These are phyloP conservation scores for Onychomys arenicola DNA, from an alignment of 2,797 vertebrate species.

Conservation along the genomic window DNA sequence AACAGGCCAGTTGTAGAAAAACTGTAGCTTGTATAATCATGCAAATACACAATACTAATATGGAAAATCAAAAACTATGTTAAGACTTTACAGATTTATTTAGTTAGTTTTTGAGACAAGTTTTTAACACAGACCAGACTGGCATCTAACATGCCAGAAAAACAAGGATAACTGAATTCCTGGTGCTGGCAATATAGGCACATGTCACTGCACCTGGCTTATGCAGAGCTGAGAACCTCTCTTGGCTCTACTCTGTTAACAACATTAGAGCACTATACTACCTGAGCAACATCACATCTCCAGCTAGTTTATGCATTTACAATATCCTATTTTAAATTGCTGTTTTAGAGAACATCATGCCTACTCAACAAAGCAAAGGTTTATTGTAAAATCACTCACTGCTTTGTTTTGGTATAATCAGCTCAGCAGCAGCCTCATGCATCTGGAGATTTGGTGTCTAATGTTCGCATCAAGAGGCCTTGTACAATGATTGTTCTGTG, in stretches of 20 bases:
- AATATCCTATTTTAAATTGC: not conserved
- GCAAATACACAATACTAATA: not conserved
- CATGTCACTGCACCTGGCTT: not conserved
- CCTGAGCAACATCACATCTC: not conserved
- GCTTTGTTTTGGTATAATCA: not conserved
- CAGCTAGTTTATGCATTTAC: not conserved
- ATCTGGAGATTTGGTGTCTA: not conserved
- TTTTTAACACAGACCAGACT: not conserved
- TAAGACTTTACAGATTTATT: not conserved
- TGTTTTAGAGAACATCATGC: not conserved
- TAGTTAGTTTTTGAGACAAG: not conserved
- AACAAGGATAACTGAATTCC: not conserved
- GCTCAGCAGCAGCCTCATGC: accelerated
- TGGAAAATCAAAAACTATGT: not conserved
- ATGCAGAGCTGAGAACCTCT: not conserved
- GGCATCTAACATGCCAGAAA: not conserved
- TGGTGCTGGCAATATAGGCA: not conserved
- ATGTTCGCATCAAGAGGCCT: not conserved
- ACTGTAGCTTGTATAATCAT: no score
- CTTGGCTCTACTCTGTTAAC: not conserved
- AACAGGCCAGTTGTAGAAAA: not conserved
- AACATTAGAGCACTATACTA: not conserved
- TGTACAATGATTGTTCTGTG: not conserved
- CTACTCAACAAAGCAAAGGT: not conserved
- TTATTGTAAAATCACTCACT: not conserved